Conservation (phyloP, 2,113 vertebrate species). For the Sander lucioperca region DNA sequence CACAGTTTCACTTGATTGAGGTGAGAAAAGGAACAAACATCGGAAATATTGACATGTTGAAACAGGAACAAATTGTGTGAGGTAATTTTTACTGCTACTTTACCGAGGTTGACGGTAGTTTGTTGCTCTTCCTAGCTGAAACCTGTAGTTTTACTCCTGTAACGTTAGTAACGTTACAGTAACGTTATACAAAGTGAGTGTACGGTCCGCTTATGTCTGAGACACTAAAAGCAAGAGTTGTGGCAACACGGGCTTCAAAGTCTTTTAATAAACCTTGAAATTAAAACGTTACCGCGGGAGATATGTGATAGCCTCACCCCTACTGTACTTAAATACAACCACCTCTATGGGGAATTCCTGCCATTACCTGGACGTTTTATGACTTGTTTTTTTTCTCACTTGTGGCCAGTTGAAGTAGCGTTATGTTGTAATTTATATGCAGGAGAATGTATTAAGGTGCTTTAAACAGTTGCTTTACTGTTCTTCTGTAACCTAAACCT, state of each 20-base stretch:
- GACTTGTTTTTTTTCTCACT: not conserved
- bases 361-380: slow-evolving; percentile 29
- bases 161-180: not conserved
- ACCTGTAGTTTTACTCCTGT: slow-evolving; percentile 19
- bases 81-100: slow-evolving; percentile 27
- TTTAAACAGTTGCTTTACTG: not conserved
- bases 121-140: slow-evolving; percentile 9
- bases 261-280: not conserved
- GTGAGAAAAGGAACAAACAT: slow-evolving; percentile 44
- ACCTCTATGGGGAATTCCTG: not conserved
- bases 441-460: not conserved
- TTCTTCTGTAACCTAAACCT: slow-evolving; percentile 46
- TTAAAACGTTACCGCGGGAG: not conserved
- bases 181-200: not conserved
- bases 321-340: not conserved
- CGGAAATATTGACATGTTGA: not conserved
- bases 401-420: not conserved
- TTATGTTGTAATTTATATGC: not conserved
- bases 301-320: slow-evolving; percentile 48
- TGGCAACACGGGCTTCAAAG: not conserved
- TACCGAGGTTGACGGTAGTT: not conserved
- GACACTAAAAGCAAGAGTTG: not conserved
- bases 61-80: slow-evolving; percentile 3
- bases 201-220: not conserved
- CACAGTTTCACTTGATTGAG: slow-evolving; percentile 41